Conservation (phyloP, 2,113 vertebrate genomes). For the Bettongia penicillata region DNA sequence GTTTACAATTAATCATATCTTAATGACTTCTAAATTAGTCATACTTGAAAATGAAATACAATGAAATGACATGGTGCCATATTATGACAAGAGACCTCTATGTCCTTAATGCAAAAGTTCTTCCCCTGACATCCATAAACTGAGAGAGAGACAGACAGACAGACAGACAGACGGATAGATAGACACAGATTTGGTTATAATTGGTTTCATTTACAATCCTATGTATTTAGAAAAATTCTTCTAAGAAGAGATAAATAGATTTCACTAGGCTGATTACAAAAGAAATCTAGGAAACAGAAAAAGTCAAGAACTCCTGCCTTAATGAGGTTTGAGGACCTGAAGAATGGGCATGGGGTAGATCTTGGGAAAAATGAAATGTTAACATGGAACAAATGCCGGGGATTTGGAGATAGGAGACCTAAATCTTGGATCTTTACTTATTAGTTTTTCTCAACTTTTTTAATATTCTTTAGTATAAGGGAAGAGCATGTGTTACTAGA, state of each 20-base stretch:
- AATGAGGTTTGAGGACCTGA: not conserved
- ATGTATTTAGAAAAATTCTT: not conserved
- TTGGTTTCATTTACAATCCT: not conserved
- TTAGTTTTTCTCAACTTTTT: not conserved
- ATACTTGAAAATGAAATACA: not conserved
- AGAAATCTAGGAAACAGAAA: not conserved
- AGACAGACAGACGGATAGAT: too few species aligned
- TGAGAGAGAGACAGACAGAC: too few species aligned
- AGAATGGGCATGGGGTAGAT: not conserved
- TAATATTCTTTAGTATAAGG: not conserved
- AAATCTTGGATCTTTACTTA: not conserved
- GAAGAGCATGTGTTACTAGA: not conserved
- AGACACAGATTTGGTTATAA: not conserved
- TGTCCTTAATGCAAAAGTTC: not conserved
- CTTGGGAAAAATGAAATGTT: not conserved
- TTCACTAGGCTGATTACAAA: not conserved
- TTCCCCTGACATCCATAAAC: not conserved
- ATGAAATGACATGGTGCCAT: not conserved
- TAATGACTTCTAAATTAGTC: not conserved
- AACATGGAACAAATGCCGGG: not conserved
- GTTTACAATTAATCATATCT: not conserved
- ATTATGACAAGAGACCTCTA: not conserved
- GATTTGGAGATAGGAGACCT: not conserved
- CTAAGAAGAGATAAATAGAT: not conserved
- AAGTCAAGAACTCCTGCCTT: not conserved